phyloP scores from a whole-genome alignment of 2,888 invertebrate genomes.

The Sinhomidia bicolor region DNA sequence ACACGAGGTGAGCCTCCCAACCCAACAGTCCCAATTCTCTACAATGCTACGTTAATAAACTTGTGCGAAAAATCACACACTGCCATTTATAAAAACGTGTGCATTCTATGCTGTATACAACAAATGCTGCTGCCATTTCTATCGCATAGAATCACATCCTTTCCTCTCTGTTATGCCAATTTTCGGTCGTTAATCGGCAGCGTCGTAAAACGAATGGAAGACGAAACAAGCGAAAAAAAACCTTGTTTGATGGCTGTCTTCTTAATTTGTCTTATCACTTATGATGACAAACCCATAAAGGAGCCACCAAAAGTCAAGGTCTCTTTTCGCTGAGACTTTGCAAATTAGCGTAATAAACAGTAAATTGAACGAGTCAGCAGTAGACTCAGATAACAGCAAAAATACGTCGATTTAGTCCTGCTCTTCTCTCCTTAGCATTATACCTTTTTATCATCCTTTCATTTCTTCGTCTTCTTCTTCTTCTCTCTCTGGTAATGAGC shows the following conservation, averaged over 20 bases:
- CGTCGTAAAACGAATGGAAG: slow-evolving; percentile 5
- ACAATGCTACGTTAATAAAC: not conserved
- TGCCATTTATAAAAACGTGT: too few species aligned
- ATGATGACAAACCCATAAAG: slow-evolving; percentile 51
- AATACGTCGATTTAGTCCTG: not conserved
- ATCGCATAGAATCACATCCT: too few species aligned
- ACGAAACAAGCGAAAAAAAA: slow-evolving; percentile 29
- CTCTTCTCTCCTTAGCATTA: not conserved
- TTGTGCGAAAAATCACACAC: not conserved
- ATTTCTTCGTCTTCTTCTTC: not conserved
- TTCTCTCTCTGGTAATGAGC: slow-evolving; percentile 37
- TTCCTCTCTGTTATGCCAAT: not conserved
- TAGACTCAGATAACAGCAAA: slow-evolving; percentile 1
- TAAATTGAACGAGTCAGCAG: not conserved
- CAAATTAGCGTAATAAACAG: slow-evolving; percentile 52
- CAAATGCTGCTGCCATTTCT: too few species aligned
- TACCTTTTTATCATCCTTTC: not conserved
- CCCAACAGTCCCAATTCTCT: not conserved
- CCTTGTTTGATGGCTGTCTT: slow-evolving; percentile 45
- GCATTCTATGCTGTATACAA: too few species aligned
- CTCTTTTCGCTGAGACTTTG: slow-evolving; percentile 41
- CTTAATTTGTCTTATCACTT: slow-evolving; percentile 54
- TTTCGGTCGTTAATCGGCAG: slow-evolving; percentile 17
- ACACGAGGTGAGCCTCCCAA: not conserved
- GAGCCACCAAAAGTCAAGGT: slow-evolving; percentile 67